Conservation (phyloP, 2,113 vertebrate species). For the Ciconia stormi region DNA sequence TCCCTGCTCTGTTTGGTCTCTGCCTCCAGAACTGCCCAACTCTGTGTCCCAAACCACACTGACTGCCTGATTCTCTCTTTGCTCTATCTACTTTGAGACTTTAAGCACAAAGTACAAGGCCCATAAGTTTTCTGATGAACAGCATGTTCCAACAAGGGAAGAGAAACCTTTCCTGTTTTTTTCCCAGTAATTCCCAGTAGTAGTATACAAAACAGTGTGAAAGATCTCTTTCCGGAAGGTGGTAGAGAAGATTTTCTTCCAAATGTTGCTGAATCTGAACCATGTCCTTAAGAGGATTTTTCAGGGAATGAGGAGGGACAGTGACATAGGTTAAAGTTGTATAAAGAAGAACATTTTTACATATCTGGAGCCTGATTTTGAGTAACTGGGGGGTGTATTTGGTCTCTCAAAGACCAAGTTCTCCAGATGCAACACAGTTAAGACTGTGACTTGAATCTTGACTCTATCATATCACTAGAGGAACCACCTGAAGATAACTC, state of each 20-base stretch:
- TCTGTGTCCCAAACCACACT: neutral
- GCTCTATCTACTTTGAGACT: neutral
- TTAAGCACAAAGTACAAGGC: neutral
- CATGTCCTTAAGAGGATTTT: neutral
- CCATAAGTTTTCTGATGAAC: neutral
- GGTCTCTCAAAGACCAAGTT: neutral
- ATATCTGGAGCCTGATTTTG: neutral
- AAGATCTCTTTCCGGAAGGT: neutral
- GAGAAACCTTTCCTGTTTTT: neutral
- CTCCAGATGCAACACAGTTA: neutral
- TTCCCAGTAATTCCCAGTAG: neutral
- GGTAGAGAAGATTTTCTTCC: neutral
- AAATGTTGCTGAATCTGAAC: neutral
- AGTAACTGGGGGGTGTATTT: neutral
- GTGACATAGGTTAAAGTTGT: neutral
- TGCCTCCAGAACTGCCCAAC: neutral
- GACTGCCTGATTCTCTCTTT: neutral
- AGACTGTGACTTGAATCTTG: neutral
- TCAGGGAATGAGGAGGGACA: rapidly evolving
- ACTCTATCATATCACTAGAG: neutral
- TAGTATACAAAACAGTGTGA: neutral
- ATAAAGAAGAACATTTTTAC: neutral
- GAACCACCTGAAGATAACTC: neutral
- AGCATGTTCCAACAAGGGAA: neutral
- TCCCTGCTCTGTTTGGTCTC: neutral